Conservation (phyloP, 2,797 vertebrate genomes). For the Glyptemys insculpta region DNA sequence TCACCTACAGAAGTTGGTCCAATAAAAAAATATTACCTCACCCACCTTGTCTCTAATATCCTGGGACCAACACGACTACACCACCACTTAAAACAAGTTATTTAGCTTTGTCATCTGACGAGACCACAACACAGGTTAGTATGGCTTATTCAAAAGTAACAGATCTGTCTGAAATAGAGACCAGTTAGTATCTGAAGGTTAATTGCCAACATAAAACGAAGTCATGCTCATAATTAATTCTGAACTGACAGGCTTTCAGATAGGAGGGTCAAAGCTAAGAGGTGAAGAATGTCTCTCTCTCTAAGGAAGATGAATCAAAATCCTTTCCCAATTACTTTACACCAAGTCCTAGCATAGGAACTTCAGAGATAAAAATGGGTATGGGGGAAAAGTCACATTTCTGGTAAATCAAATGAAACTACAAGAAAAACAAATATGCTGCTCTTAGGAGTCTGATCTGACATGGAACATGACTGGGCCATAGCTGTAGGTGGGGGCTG, state of each 20-base stretch:
- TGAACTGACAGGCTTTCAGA: constrained; percentile 12
- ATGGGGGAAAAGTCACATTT: background rate
- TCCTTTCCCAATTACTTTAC: background rate
- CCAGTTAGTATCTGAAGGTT: constrained; percentile 5
- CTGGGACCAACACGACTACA: background rate
- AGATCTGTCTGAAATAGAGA: background rate
- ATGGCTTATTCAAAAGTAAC: background rate
- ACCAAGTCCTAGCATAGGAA: background rate
- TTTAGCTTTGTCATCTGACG: background rate
- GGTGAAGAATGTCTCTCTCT: background rate
- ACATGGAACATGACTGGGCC: accelerated
- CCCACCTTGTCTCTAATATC: background rate
- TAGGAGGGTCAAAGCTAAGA: background rate
- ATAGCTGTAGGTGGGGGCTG: too few relatives aligned
- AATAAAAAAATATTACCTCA: background rate
- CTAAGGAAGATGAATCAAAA: background rate
- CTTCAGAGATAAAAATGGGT: background rate
- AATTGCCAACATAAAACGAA: constrained; percentile 45
- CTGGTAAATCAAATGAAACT: background rate
- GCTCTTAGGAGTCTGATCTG: accelerated
- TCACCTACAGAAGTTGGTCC: background rate
- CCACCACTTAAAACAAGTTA: background rate
- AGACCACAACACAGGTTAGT: background rate
- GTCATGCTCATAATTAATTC: constrained; percentile 31
- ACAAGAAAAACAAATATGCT: background rate